Evolutionary conservation across 2,113 vertebrate species (phyloP), one percentile per base, ranked within the genome.

Genomic region (Pollachius pollachius): DNA sequence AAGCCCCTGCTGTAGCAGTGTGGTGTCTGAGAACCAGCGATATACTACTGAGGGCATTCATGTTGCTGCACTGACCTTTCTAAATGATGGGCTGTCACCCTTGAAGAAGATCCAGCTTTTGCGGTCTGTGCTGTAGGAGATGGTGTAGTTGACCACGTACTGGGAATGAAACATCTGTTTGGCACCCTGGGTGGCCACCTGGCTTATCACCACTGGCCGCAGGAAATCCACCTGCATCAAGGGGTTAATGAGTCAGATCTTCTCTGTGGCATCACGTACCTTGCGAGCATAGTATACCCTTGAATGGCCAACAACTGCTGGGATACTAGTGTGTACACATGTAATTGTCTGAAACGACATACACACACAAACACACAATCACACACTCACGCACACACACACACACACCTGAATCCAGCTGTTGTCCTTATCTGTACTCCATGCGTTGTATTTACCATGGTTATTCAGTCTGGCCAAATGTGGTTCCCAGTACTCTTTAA

Each of bases 121-220:
- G 57, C 85, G 92, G 84, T 99, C 94, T 1, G 89, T 94, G 80
- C 96, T 98, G 77, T 98, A 98, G 25, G 93, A 87, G 71, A 99
- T 85, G 0, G 64, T 83, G 87, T 92, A 99, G 75, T 95, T 91
- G 0, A 41, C 60, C 66, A 94, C 83, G 25, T 84, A 97, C 64
- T 93, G 89, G 16, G 91, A 82, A 2, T 52, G 84, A 0, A 96
- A 83, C 37, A 94, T 65, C 67, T 95, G 85, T 73, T 84, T 96
- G 72, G 97, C 97, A 66, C 97, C 97, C 73, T 99, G 97, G 0
- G 94, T 98, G 75, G 94, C 93, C 77, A 99, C 92, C 72, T 95
- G 94, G 17, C 95, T 96, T 73, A 99, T 76, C 65, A 98, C 75
- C 56, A 96, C 94, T 17, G 96, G 91, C 74, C 92, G 93, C 84